phyloP scores from a whole-genome alignment of 2,113 vertebrate genomes.

The Oryzias celebensis region DNA sequence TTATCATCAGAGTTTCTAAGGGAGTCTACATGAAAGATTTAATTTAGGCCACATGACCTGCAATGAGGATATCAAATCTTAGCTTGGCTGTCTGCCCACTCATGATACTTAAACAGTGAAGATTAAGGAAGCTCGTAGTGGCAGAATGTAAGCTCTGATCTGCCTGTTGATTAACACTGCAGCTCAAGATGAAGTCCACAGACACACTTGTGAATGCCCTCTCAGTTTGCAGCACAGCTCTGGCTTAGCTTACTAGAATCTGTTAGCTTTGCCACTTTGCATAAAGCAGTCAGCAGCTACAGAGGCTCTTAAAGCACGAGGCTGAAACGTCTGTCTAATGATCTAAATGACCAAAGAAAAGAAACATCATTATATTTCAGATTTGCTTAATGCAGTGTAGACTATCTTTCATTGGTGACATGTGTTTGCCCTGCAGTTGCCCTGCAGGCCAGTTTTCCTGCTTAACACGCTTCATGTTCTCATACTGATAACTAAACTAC shows the following conservation, averaged over 20 bases:
- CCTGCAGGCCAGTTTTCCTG: too few species aligned
- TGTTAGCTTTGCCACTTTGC: constrained; percentile 66
- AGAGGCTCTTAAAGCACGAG: constrained; percentile 13
- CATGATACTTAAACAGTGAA: constrained; percentile 10
- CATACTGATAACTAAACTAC: too few species aligned
- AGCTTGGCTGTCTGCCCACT: constrained; percentile 6
- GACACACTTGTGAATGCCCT: constrained; percentile 44
- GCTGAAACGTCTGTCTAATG: constrained; percentile 4
- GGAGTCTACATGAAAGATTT: neutral
- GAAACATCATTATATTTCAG: neutral
- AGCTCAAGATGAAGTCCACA: constrained; percentile 34
- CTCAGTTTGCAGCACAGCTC: constrained; percentile 49
- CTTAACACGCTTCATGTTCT: too few species aligned
- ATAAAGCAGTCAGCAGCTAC: constrained; percentile 45
- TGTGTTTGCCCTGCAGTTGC: too few species aligned
- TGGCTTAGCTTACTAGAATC: constrained; percentile 51
- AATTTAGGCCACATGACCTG: constrained; percentile 6
- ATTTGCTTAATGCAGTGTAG: neutral
- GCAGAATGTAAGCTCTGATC: constrained; percentile 35
- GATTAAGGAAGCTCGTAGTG: constrained; percentile 23
- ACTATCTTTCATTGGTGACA: too few species aligned
- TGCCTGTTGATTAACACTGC: constrained; percentile 48
- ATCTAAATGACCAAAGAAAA: constrained; percentile 6
- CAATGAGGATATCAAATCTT: constrained; percentile 16
- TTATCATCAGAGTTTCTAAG: neutral